Conservation (phyloP, 2,797 vertebrate species). For the Epinephelus awoara region DNA sequence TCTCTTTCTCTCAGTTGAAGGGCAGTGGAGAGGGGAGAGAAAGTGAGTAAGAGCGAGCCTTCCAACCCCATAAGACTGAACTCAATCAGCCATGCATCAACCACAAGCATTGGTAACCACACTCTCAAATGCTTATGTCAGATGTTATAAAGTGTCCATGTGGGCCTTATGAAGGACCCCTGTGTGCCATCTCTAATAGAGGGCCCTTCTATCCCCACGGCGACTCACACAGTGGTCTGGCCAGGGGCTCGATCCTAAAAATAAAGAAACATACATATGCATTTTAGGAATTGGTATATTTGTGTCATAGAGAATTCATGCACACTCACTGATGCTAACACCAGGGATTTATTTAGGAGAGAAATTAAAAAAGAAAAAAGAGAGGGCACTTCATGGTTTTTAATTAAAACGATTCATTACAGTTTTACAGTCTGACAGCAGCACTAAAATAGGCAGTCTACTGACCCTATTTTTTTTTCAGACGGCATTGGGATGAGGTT, state of each 20-base stretch:
- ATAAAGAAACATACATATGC: slow-evolving; percentile 77
- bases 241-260: slow-evolving; percentile 70
- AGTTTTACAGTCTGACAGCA: slow-evolving; percentile 68
- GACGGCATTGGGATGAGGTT: slow-evolving; percentile 68
- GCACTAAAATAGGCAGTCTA: slow-evolving; percentile 60
- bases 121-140: slow-evolving; percentile 82
- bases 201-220: slow-evolving; percentile 73
- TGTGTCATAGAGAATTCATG: slow-evolving; percentile 58
- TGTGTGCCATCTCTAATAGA: slow-evolving; percentile 82
- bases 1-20: slow-evolving; percentile 32
- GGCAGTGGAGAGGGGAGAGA: slow-evolving; percentile 33
- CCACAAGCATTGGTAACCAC: slow-evolving; percentile 74
- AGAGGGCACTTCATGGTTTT: slow-evolving; percentile 39
- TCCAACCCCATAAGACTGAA: slow-evolving; percentile 58
- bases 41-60: slow-evolving; percentile 28
- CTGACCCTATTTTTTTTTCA: slow-evolving; percentile 57
- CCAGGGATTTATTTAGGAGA: slow-evolving; percentile 53
- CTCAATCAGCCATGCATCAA: slow-evolving; percentile 70
- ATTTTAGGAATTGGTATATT: slow-evolving; percentile 71
- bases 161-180: slow-evolving; percentile 80
- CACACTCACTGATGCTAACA: slow-evolving; percentile 41
- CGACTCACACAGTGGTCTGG: slow-evolving; percentile 71
- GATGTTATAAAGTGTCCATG: slow-evolving; percentile 79
- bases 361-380: slow-evolving; percentile 37
- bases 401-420: slow-evolving; percentile 66